Conservation (phyloP, 2,888 invertebrate genomes). For the Caenorhabditis macrosperma region DNA sequence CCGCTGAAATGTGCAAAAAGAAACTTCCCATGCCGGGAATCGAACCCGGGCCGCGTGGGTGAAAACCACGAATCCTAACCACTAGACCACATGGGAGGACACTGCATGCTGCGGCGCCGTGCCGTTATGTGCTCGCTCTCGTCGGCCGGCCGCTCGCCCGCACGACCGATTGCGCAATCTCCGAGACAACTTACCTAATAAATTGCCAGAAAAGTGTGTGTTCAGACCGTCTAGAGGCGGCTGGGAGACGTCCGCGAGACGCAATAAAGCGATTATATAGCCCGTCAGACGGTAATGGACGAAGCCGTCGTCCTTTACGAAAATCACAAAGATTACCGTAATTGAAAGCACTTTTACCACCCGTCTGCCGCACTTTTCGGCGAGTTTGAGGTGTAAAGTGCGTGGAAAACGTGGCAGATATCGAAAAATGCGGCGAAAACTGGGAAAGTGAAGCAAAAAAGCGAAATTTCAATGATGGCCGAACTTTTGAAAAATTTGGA, state of each 20-base stretch:
- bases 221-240: not conserved
- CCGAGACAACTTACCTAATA: not conserved
- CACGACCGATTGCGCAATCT: not conserved
- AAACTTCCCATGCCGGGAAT: constrained; percentile 77
- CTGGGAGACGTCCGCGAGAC: not conserved
- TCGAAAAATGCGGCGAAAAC: too few relatives aligned
- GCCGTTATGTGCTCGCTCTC: not conserved
- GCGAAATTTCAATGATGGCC: too few relatives aligned
- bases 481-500: too few relatives aligned
- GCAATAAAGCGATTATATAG: constrained; percentile 9
- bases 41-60: constrained; percentile 79
- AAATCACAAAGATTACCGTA: not conserved
- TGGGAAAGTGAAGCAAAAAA: too few relatives aligned
- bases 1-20: constrained; percentile 22
- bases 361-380: too few relatives aligned
- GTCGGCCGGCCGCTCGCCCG: not conserved
- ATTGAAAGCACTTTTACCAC: not conserved
- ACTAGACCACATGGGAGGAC: constrained; percentile 76
- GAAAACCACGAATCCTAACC: constrained; percentile 79
- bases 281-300: constrained; percentile 11
- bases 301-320: not conserved
- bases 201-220: not conserved
- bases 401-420: too few relatives aligned
- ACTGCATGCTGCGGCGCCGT: not conserved
- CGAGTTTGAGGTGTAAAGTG: too few relatives aligned